Evolutionary conservation across 2,113 vertebrate species (phyloP).

Genomic region (Ceuthmochares aereus): DNA sequence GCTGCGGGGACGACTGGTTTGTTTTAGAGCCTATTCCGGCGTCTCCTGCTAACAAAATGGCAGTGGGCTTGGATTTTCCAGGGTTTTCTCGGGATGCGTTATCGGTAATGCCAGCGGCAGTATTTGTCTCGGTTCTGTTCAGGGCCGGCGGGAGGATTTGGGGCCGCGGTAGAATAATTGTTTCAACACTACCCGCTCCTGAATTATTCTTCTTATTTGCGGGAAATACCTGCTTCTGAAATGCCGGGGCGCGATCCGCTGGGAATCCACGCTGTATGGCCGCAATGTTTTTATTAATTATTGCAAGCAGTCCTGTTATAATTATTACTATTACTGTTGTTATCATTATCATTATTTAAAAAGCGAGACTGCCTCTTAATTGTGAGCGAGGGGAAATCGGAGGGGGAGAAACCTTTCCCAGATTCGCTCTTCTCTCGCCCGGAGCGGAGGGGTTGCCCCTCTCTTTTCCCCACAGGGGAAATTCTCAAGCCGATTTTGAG

Average conservation of each 20-base stretch:
- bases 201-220: constrained; percentile 39
- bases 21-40: constrained; percentile 20
- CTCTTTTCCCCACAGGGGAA: not conserved
- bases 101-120: not conserved
- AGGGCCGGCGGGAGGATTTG: not conserved
- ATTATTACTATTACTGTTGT: not conserved
- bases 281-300: not conserved
- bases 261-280: not conserved
- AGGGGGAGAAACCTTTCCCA: not conserved
- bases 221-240: constrained; percentile 35
- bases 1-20: not conserved
- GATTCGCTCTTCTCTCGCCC: not conserved
- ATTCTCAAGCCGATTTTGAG: not conserved
- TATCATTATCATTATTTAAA: not conserved
- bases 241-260: not conserved
- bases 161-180: not conserved
- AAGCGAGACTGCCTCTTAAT: not conserved
- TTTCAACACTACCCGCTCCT: not conserved
- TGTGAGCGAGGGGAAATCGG: not conserved
- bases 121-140: not conserved
- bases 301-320: not conserved
- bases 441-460: not conserved
- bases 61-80: constrained; percentile 46
- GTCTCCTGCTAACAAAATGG: constrained; percentile 67
- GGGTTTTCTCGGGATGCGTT: constrained; percentile 19